Evolutionary conservation across 2,797 vertebrate genomes (phyloP), one percentile per base, ranked within the genome.

Genomic region (Enteromius unitaeniatus): DNA sequence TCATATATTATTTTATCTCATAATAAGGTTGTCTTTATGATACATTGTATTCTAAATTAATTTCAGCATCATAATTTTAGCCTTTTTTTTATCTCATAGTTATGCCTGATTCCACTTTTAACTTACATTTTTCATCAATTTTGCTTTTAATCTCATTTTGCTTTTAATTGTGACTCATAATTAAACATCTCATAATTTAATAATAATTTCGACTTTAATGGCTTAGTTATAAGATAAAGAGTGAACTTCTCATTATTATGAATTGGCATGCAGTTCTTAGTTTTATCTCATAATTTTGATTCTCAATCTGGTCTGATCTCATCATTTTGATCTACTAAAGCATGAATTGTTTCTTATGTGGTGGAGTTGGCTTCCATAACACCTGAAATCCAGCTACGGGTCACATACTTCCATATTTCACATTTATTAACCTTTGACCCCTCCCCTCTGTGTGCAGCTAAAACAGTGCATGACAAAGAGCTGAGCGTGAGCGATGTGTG

Each of bases 391-490:
- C 6, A 72, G 40, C 42, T 28, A 10, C 15, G 49, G 42, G 23
- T 31, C 37, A 67, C 45, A 34, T 17, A 3, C 60, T 49, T 14
- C 14, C 53, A 23, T 65, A 21, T 73, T 34, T 53, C 51, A 72
- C 68, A 37, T 34, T 21, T 6, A 3, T 70, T 40, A 73, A 53
- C 31, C 13, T 21, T 62, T 40, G 40, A 84, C 17, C 15, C 34
- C 40, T 21, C 19, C 15, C 34, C 51, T 21, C 19, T 10, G 31
- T 60, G 26, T 15, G n/a, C 2, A 55, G 14, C 28, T 19, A 26
- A 78, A 55, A 85, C 23, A 53, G 19, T 47, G 45, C 77, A 85
- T 2, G 17, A 31, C 23, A 28, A 73, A 28, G 45, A 49, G 72
- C 51, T 37, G 49, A 31, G 34, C 10, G 13, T 34, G 60, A 78